These are phyloP conservation scores for Catocala fraxini DNA, from an alignment of 2,888 invertebrate genomes.

Conservation along the genomic window DNA sequence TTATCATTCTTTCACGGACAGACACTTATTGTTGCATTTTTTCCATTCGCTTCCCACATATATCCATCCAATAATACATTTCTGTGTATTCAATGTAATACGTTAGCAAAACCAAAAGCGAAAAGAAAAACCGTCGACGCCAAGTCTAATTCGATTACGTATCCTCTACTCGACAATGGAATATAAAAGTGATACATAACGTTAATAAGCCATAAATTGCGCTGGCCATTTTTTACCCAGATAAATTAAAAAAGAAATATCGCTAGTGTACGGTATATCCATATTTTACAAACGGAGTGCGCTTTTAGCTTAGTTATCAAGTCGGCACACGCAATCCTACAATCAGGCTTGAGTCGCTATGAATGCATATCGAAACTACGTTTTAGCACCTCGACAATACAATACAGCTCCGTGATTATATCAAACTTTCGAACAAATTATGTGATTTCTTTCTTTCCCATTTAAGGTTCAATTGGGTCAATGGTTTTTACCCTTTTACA, in stretches of 20 bases:
- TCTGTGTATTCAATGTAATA: constrained; percentile 6
- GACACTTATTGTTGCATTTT: background rate
- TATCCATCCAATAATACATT: constrained; percentile 7
- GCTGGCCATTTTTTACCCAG: constrained; percentile 26
- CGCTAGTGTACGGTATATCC: constrained; percentile 57
- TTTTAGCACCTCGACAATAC: constrained; percentile 77
- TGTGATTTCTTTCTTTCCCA: constrained; percentile 47
- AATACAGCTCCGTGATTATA: constrained; percentile 61
- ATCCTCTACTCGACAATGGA: constrained; percentile 20
- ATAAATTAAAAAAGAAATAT: constrained; percentile 43
- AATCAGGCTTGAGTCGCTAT: constrained; percentile 71
- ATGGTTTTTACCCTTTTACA: constrained; percentile 32
- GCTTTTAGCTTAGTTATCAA: constrained; percentile 77
- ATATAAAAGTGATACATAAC: constrained; percentile 39
- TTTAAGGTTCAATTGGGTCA: constrained; percentile 44
- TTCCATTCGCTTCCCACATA: background rate
- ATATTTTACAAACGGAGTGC: constrained; percentile 61
- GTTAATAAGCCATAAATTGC: constrained; percentile 41
- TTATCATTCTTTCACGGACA: constrained; percentile 4
- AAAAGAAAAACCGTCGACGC: constrained; percentile 14
- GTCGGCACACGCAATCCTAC: constrained; percentile 78
- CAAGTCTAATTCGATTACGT: constrained; percentile 32
- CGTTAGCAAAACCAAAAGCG: background rate
- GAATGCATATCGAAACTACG: constrained; percentile 77
- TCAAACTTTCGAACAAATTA: constrained; percentile 56